Conservation (phyloP, 2,113 vertebrate genomes). For the Silurus asotus region DNA sequence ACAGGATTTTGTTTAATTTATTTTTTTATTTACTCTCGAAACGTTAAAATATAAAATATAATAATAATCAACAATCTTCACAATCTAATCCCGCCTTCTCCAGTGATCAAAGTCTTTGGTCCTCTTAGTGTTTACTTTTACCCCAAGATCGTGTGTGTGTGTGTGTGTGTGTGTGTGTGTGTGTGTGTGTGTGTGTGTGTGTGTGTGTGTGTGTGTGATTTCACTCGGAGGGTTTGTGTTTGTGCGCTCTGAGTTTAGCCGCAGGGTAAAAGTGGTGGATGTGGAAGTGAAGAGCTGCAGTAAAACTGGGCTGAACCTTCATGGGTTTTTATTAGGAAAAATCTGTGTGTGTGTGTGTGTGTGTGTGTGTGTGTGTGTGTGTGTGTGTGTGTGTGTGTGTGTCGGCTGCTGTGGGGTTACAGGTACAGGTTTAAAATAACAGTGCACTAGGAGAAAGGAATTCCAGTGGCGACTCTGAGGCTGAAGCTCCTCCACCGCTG, state of each 20-base stretch:
- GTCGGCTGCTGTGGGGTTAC: neutral
- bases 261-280: neutral
- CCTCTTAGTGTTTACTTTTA: neutral
- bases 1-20: too few species aligned
- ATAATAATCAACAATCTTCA: too few species aligned
- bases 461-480: neutral
- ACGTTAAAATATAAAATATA: too few species aligned
- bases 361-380: neutral
- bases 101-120: too few species aligned
- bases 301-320: constrained; percentile 22
- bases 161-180: neutral
- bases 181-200: neutral
- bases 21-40: too few species aligned
- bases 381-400: neutral
- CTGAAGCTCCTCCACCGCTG: too few species aligned
- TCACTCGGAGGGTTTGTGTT: neutral
- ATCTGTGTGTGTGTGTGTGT: neutral
- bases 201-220: neutral
- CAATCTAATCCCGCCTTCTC: too few species aligned
- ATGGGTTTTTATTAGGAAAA: neutral
- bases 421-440: neutral
- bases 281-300: neutral
- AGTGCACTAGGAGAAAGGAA: neutral
- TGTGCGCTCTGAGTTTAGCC: neutral
- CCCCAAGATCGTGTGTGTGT: neutral